Base-by-base conservation (phyloP, 2,888 invertebrate genomes). In the Himalopsyche japonica region DNA sequence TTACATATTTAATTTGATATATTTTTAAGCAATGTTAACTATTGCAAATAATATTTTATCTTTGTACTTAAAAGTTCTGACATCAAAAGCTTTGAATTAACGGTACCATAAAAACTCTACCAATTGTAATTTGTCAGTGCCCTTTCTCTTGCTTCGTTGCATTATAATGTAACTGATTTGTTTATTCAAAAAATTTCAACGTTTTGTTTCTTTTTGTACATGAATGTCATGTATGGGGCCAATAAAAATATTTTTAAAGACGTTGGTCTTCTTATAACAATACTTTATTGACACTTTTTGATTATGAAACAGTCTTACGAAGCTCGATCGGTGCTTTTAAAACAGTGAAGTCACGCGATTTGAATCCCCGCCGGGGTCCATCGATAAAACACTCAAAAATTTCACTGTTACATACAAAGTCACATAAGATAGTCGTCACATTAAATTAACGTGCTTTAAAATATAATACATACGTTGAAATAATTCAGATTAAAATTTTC, bases 341-440 rank as follows among this genome's bases (percentile, higher is more conserved):
- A 48, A 24, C 77, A 76, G 49, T 82, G 49, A 82, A 77, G 49
- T 76, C 81, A 76, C 76, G 81, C 81, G 30, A 81, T 76, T n/a
- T 20, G 57, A 32, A n/a, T 48, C 30, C 81, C 76, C 81, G 30
- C 30, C 15, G 48, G 10, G 48, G 32, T 47, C 27, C n/a, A 47
- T n/a, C 32, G 70, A 81, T 81, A 43, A 81, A 80, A 80, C 64
- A 80, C 64, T 57, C 57, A 57, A 1, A 57, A 57, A 57, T 4
- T 20, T 6, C 24, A 57, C 57, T 20, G 57, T 43, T 57, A 57
- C 57, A 20, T 57, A 57, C 57, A 8, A 57, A 57, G 24, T 57
- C n/a, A 57, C 10, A 57, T 20, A 24, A 57, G 20, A 24, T 57
- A 5, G 20, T 57, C 57, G 20, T 20, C 57, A 20, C 7, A 57